Evolutionary conservation across 2,888 invertebrate genomes (phyloP), one percentile per base, ranked within the genome.

Genomic region (Alloscopus bannaensis): DNA sequence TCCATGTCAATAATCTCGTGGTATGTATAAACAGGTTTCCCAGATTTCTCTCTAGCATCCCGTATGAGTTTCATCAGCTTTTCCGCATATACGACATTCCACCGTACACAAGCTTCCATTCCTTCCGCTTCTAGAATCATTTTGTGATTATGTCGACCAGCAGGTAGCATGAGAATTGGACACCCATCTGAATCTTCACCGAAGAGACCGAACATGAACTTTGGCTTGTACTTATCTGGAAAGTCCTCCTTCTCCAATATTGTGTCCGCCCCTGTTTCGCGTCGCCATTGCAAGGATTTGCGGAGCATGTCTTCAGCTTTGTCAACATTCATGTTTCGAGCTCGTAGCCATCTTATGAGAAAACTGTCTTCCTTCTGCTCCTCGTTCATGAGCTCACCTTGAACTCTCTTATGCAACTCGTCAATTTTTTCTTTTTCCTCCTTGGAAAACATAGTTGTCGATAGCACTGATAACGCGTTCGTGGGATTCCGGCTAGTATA

Each of bases 301-400:
- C 42, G 52, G 0, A 84, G 50, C 84, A 84, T 84, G 71, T 80
- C 81, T 50, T 77, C 80, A 4, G 84, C 83, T 55, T 83, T 84
- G 55, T 62, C 45, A 1, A 83, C 50, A 52, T 83, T 78, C 57
- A 84, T 60, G 13, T 71, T 66, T 20, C 84, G 65, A 18, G 84
- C 84, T 65, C 84, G 55, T 0, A 84, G 76, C 84, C 84, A 84
- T 42, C 84, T 70, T 13, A 84, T 80, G 13, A 84, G 47, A 52
- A 73, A 81, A 29, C 59, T 26, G 52, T 84, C 83, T 26, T 66
- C 60, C 6, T 11, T 22, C 22, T 69, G 69, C 31, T 62, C 60
- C 1, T 76, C 52, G 2, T 28, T 69, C 4, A 20, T 36, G 4
- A 77, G 26, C 4, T 42, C 18, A 45, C 36, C 47, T 16, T 31